phyloP scores from a whole-genome alignment of 92 coral and sea anemone genomes.

The Scolanthus callimorphus region DNA sequence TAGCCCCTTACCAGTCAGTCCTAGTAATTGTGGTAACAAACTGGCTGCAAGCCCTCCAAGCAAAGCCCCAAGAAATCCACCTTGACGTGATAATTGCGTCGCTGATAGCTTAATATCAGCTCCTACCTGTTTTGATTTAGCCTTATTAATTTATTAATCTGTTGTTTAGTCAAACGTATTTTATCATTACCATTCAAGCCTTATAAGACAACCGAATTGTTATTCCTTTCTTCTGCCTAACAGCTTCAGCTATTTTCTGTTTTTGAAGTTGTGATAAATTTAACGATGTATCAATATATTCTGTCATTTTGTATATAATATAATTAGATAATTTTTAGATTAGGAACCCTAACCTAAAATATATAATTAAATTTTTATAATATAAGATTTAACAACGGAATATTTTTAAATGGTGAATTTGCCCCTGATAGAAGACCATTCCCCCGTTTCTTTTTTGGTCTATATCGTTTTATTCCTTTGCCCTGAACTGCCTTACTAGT shows the following conservation, averaged over 20 bases:
- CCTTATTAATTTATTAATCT: not conserved
- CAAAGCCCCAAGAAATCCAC: constrained; percentile 11
- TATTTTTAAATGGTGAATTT: not conserved
- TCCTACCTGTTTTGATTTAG: not conserved
- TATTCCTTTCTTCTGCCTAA: not conserved
- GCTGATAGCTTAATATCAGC: not conserved
- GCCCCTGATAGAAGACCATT: not conserved
- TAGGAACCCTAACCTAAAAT: too few relatives aligned
- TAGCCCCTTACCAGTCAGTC: not conserved
- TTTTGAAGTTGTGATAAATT: constrained; percentile 1
- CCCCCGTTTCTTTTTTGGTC: not conserved
- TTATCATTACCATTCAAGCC: constrained; percentile 5
- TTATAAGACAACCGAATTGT: not conserved
- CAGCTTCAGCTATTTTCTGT: not conserved
- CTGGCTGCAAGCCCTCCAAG: constrained; percentile 2
- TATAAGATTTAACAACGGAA: not conserved
- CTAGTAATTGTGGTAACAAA: not conserved
- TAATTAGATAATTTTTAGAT: too few relatives aligned
- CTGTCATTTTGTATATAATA: too few relatives aligned
- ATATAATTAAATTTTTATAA: too few relatives aligned
- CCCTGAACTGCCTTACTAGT: not conserved
- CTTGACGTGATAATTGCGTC: not conserved
- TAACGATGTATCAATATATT: not conserved
- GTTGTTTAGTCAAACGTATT: not conserved
- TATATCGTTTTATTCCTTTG: not conserved